Conservation (phyloP, 2,888 invertebrate genomes). For the Latheticus oryzae region DNA sequence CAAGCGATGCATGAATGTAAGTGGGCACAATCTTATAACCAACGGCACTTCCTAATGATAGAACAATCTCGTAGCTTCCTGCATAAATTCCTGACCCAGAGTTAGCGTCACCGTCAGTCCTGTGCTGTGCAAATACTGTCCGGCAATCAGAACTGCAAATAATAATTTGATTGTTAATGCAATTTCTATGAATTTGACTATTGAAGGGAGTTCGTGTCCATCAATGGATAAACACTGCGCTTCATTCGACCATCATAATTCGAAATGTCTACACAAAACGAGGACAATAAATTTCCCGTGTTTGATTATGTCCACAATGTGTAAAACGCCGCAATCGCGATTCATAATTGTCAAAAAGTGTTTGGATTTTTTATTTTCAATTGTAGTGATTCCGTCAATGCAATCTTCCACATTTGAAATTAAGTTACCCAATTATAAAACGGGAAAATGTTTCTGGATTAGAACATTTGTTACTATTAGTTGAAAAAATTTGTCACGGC, state of each 20-base stretch:
- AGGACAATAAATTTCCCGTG: slow-evolving; percentile 57
- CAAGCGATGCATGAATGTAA: slow-evolving; percentile 30
- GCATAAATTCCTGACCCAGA: slow-evolving; percentile 44
- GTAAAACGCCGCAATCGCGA: slow-evolving; percentile 42
- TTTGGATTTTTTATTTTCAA: too few relatives aligned
- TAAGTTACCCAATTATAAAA: too few relatives aligned
- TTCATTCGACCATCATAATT: slow-evolving; percentile 60
- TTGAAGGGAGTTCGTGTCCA: slow-evolving; percentile 59
- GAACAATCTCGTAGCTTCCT: slow-evolving; percentile 40
- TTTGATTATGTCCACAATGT: slow-evolving; percentile 54
- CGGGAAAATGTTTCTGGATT: too few relatives aligned
- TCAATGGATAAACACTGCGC: slow-evolving; percentile 56
- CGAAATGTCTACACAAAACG: slow-evolving; percentile 61
- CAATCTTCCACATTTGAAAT: too few relatives aligned
- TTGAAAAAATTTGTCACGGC: too few relatives aligned
- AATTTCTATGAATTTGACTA: slow-evolving; percentile 65
- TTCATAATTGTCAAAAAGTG: slow-evolving; percentile 44
- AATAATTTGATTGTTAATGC: slow-evolving; percentile 66
- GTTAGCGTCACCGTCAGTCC: slow-evolving; percentile 29
- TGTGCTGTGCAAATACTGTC: slow-evolving; percentile 49
- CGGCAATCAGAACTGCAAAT: slow-evolving; percentile 64
- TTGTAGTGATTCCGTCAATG: too few relatives aligned
- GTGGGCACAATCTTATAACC: slow-evolving; percentile 39
- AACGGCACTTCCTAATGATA: slow-evolving; percentile 44
- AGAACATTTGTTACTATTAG: too few relatives aligned